These are phyloP conservation scores for Trematomus loennbergii DNA, from an alignment of 2,113 vertebrate genomes.

Conservation along the genomic window DNA sequence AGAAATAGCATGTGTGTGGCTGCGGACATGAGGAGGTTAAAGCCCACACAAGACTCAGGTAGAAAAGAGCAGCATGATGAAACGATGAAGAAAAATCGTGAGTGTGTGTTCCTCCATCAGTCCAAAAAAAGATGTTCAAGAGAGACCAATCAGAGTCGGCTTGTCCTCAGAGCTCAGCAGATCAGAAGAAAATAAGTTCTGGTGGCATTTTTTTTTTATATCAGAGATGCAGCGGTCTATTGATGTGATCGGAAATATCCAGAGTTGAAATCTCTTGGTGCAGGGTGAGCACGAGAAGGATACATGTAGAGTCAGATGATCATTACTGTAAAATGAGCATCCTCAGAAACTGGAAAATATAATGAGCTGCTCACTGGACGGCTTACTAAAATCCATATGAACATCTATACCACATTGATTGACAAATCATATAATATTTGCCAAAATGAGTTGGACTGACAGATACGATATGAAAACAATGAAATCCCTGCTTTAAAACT, in stretches of 20 bases:
- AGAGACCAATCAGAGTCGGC: neutral
- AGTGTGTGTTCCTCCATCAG: neutral
- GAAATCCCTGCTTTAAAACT: too few relatives aligned
- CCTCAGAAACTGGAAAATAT: conserved; percentile 7
- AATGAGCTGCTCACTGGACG: conserved; percentile 18
- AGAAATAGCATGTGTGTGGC: neutral
- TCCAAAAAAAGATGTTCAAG: neutral
- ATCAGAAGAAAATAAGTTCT: neutral
- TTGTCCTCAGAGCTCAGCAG: neutral
- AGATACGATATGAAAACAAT: too few relatives aligned
- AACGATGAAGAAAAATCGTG: neutral
- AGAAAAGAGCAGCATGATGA: conserved; percentile 2
- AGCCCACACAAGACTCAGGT: neutral
- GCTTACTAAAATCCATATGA: neutral
- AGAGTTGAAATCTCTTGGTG: neutral
- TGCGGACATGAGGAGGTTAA: neutral
- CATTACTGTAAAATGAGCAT: conserved; percentile 27
- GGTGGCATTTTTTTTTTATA: neutral
- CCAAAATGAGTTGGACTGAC: too few relatives aligned
- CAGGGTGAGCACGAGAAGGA: neutral
- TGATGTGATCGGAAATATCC: conserved; percentile 2
- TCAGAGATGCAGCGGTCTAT: neutral
- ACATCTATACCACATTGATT: too few relatives aligned
- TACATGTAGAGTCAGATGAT: neutral
- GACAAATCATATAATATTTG: too few relatives aligned